phyloP scores from a whole-genome alignment of 2,888 invertebrate genomes.

The Tanypteryx hageni region DNA sequence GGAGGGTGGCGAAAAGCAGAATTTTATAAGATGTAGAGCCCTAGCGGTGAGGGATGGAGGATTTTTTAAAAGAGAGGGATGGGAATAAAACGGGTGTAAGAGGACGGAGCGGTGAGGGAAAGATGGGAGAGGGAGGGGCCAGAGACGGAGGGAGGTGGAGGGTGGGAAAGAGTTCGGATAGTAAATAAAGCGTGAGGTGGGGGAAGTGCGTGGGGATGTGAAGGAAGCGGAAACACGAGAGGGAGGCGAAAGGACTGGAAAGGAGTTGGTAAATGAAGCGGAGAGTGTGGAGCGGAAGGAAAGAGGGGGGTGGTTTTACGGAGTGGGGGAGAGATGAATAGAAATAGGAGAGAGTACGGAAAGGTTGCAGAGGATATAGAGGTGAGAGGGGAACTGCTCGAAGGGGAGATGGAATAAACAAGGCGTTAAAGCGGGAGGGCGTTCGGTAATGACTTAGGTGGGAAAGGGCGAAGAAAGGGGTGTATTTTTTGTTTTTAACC shows the following conservation, averaged over 20 bases:
- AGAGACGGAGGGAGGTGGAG: background rate
- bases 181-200: background rate
- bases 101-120: background rate
- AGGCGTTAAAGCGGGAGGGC: background rate
- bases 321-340: background rate
- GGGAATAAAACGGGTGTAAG: background rate
- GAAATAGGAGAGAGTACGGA: background rate
- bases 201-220: background rate
- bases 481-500: background rate
- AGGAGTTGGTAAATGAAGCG: slow-evolving; percentile 17
- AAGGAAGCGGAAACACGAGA: slow-evolving; percentile 15
- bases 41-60: background rate
- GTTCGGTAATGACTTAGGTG: background rate
- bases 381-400: background rate
- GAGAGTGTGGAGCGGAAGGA: slow-evolving; percentile 4
- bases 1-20: background rate
- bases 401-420: background rate
- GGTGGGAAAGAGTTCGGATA: background rate
- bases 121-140: background rate
- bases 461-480: background rate
- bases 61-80: background rate
- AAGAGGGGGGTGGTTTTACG: background rate
- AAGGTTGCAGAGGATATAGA: background rate
- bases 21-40: background rate
- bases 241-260: slow-evolving; percentile 15